Base-by-base conservation (phyloP, 1,140 invertebrate genomes). In the Spodoptera litura region DNA sequence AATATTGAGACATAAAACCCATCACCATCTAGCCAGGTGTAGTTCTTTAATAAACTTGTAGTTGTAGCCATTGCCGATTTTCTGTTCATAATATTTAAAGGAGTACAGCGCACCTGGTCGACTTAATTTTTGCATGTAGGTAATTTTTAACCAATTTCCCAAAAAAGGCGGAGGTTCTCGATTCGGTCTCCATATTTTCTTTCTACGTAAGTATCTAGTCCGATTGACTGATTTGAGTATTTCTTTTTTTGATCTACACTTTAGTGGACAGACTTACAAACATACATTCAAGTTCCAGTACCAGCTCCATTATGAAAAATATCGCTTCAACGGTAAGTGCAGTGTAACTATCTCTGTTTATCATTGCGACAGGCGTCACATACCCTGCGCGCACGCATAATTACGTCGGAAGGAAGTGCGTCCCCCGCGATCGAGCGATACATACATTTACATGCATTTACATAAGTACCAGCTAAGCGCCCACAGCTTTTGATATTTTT, bases 351-450 rank as follows among this genome's bases (percentile, higher is more conserved):
- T 51, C 44, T 31, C 2, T 12, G 20, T 27, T 11, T 52, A 70
- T 52, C 49, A 31, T 70, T 52, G 56, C 52, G 55, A 59, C 71
- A 73, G 71, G 77, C 77, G 77, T 78, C 68, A 62, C 68, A 25
- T 53, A 62, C 15, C n/a, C 62, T 49, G 74, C 74, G 74, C 76
- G 53, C 13, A 64, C 71, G 71, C 61, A 79, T 81, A 86, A 81
- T 83, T 78, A 83, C 53, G 66, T 62, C 79, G 85, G 83, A 86
- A 86, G 85, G 83, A 86, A 86, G 81, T 83, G 74, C 72, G 70
- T 73, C 73, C 83, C 70, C 75, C 64, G 51, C 70, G 85, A 84
- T 86, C 61, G 10, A 13, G 27, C 66, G 85, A 86, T 86, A 84
- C 85, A 86, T 86, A 75, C 52, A 84, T 86, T 84, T 78, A 74